A percentile compares a stretch with the other conserved stretches of the same genome.
These are phyloP conservation scores for Catostylus mosaicus DNA, from an alignment of 30 jellyfish, hydroid and myxozoan species.

Conservation along the genomic window DNA sequence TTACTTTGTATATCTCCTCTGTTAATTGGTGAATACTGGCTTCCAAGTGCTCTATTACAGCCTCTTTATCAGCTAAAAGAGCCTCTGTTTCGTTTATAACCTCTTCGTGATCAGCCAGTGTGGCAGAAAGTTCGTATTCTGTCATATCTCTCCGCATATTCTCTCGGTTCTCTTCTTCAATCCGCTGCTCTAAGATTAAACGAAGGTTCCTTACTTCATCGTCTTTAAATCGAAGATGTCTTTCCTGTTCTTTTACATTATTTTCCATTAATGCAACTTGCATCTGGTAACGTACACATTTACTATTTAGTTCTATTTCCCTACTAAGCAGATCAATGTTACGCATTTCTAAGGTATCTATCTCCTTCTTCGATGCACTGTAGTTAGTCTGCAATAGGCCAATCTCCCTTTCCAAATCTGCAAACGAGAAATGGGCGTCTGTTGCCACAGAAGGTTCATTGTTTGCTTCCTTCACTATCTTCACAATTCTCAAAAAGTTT, in stretches of 20 bases:
- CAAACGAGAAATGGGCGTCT: background rate
- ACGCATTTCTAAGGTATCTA: conserved; percentile 30
- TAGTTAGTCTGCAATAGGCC: background rate
- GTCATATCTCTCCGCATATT: conserved; percentile 40
- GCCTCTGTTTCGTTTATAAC: conserved; percentile 5
- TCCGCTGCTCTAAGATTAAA: conserved; percentile 30
- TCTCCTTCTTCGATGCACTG: conserved; percentile 5
- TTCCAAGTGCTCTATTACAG: conserved; percentile 14
- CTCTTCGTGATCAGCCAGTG: conserved; percentile 38
- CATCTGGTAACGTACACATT: conserved; percentile 33
- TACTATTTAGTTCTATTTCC: conserved; percentile 30
- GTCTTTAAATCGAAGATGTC: conserved; percentile 8
- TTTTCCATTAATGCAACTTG: conserved; percentile 17
- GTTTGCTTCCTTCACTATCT: background rate
- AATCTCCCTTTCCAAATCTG: conserved; percentile 11
- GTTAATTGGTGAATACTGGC: conserved; percentile 31
- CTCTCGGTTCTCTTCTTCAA: conserved; percentile 33
- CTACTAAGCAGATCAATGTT: conserved; percentile 34
- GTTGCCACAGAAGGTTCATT: background rate
- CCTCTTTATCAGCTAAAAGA: conserved; percentile 31
- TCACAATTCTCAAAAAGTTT: background rate
- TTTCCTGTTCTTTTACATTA: conserved; percentile 19
- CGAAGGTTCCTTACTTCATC: conserved; percentile 35
- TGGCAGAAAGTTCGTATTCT: conserved; percentile 33
- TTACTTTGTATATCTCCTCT: conserved; percentile 41